Percentiles rank a stretch among this genome's conserved stretches.
phyloP scores from a whole-genome alignment of 2,113 vertebrate species.

The Gymnogyps californianus region DNA sequence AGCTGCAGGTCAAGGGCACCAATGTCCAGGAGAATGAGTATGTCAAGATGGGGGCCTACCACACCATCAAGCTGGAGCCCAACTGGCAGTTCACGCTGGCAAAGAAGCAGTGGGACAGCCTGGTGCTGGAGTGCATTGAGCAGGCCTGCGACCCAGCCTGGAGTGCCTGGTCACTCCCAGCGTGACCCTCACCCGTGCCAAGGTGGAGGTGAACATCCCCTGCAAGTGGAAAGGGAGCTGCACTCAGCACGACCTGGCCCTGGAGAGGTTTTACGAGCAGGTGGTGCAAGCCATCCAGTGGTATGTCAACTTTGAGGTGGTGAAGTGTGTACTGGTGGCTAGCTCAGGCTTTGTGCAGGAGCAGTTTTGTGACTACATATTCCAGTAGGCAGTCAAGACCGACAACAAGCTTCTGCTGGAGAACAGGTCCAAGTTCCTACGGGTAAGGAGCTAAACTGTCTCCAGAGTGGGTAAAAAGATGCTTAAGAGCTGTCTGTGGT shows the following conservation, averaged over 20 bases:
- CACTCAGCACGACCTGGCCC: constrained; percentile 90
- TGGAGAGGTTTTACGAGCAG: constrained; percentile 94
- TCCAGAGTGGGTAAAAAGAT: neutral
- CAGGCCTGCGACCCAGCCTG: constrained; percentile 92
- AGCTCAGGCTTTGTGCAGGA: constrained; percentile 96
- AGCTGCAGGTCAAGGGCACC: constrained; percentile 92
- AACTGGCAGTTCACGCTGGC: constrained; percentile 97
- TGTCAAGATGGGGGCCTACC: constrained; percentile 98
- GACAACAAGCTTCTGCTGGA: constrained; percentile 92
- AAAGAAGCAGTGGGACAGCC: constrained; percentile 95
- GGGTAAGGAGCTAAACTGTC: constrained; percentile 58
- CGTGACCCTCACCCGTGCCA: constrained; percentile 94
- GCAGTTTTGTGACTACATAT: constrained; percentile 92
- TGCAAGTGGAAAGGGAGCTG: constrained; percentile 93
- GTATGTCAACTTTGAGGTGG: constrained; percentile 93
- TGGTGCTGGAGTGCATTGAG: constrained; percentile 93
- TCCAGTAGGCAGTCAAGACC: constrained; percentile 87
- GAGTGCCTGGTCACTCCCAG: constrained; percentile 93
- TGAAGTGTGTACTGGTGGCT: constrained; percentile 91
- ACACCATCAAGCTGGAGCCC: constrained; percentile 95
- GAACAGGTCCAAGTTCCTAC: constrained; percentile 91
- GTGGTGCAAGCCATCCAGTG: constrained; percentile 93
- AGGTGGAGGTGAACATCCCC: constrained; percentile 94
- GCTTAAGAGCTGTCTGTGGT: neutral
- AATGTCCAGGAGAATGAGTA: constrained; percentile 96